Percentiles rank a stretch among this genome's conserved stretches.
These are phyloP conservation scores for Acromyrmex heyeri DNA, from an alignment of 1,140 invertebrate genomes.

Conservation along the genomic window DNA sequence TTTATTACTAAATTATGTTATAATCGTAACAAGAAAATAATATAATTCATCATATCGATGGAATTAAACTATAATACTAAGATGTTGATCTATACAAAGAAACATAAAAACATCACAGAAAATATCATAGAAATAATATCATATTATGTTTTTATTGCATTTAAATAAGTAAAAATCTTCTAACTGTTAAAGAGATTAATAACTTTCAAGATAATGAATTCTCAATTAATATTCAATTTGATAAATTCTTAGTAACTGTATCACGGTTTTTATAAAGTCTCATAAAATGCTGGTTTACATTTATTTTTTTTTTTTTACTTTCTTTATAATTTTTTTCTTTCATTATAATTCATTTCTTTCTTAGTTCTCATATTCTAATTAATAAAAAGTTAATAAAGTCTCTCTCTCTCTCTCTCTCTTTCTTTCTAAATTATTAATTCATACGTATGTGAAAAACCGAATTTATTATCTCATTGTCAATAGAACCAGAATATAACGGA, in stretches of 20 bases:
- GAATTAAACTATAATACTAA: no score
- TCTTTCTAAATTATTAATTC: conserved; percentile 21
- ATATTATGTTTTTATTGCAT: no score
- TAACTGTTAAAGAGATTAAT: neutral
- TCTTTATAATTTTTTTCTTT: neutral
- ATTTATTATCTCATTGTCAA: conserved; percentile 43
- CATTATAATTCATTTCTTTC: conserved; percentile 5
- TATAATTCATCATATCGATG: no score
- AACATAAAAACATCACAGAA: no score
- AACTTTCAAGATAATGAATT: neutral
- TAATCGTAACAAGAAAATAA: no score
- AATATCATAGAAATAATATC: no score
- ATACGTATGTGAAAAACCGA: neutral
- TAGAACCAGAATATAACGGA: conserved; percentile 5
- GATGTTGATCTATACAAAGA: no score
- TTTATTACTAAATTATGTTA: no score
- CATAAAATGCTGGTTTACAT: neutral
- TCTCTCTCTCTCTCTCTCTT: no score
- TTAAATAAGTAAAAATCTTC: neutral
- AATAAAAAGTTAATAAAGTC: neutral
- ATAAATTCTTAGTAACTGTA: neutral
- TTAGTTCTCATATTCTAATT: neutral
- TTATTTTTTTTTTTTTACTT: no score
- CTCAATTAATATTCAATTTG: neutral
- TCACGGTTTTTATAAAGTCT: neutral